These are phyloP conservation scores for Erethizon dorsatum DNA, from an alignment of 2,797 vertebrate species.

Conservation along the genomic window DNA sequence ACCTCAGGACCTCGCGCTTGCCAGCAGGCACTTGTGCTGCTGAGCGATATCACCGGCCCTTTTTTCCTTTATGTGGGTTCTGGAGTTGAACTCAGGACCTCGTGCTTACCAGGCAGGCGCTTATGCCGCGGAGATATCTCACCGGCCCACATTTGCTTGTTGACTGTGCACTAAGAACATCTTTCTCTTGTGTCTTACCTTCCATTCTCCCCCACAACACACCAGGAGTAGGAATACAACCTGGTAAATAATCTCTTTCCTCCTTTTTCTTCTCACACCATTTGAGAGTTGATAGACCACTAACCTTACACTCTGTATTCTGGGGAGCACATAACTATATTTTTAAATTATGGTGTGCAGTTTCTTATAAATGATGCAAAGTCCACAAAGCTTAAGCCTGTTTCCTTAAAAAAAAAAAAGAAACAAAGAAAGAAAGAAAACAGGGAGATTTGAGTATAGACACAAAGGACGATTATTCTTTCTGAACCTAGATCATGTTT, in stretches of 20 bases:
- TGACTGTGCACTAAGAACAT: neutral
- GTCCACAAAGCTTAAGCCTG: neutral
- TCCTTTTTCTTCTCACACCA: neutral
- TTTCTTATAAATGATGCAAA: conserved; percentile 40
- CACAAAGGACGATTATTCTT: neutral
- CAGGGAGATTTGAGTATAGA: neutral
- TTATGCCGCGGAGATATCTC: too few relatives aligned
- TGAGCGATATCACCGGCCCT: too few relatives aligned
- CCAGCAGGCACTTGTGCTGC: too few relatives aligned
- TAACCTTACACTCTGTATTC: neutral
- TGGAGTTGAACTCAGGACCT: too few relatives aligned
- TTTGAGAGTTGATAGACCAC: neutral
- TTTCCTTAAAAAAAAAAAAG: neutral
- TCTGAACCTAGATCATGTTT: conserved; percentile 27
- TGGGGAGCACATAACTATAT: conserved; percentile 6
- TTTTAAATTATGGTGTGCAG: neutral
- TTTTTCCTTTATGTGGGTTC: too few relatives aligned
- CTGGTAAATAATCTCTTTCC: neutral
- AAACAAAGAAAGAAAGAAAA: neutral
- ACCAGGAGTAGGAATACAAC: neutral
- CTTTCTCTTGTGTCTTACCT: neutral
- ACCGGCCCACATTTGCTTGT: neutral
- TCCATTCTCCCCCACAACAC: neutral
- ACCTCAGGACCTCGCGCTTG: too few relatives aligned
- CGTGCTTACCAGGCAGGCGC: too few relatives aligned